Evolutionary conservation across 1,140 invertebrate species (phyloP), one percentile per base, ranked within the genome.

Genomic region (Pseudomyrmex dendroicus): DNA sequence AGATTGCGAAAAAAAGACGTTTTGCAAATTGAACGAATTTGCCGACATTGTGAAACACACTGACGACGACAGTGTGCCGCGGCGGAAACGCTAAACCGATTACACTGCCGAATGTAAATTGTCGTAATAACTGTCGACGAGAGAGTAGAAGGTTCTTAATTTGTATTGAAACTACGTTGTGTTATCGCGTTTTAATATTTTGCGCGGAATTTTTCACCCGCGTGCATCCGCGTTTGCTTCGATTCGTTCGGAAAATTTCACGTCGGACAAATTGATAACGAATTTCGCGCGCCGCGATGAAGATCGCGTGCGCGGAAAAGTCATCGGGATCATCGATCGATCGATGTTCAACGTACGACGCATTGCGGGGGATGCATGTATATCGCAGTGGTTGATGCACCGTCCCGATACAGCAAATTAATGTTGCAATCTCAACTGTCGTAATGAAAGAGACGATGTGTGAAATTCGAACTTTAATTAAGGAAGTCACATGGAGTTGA

Each of bases 381-480:
- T 44, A 35, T 9, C 70, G 70, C 13, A 35, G 5, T 35, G 5
- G 35, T 13, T 17, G 63, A 77, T 67, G 35, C 17, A 20, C 56
- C 22, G 48, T 10, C 5, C 17, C 35, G 50, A 56, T 68, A 68
- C 50, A 67, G 63, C 20, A 25, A 77, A 68, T 67, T 77, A 77
- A 77, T 67, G 35, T 56, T 46, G 35, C 74, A 56, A 66, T 66
- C 25, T 77, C 50, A 57, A 77, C 35, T 13, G 17, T n/a, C 13
- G 13, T 13, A 13, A 68, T 48, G 17, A 68, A 68, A 67, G 50
- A 17, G n/a, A 35, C 13, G 50, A 17, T 12, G 17, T n/a, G 50
- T 44, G 35, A 68, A 77, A 77, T 77, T 68, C 64, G 9, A 77
- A 68, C 67, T 77, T 77, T 77, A 77, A 77, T 68, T 67, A 67